Base-by-base conservation (phyloP, 2,888 invertebrate genomes). In the Macaria notata region DNA sequence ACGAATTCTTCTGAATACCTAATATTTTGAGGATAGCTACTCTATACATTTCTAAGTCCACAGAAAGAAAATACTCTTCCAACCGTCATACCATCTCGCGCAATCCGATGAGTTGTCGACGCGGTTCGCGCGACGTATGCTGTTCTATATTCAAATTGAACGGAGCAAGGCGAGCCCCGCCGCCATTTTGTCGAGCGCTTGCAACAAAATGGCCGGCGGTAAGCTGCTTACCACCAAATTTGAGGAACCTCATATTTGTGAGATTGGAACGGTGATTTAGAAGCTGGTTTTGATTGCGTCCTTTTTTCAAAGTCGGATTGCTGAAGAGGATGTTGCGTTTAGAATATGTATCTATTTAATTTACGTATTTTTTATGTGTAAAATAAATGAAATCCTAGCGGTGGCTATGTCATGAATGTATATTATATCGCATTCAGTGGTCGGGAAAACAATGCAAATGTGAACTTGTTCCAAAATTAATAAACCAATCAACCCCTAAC, bases 121-220 rank as follows among this genome's bases (percentile, higher is more conserved):
- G 73, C 73, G 85, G 82, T 83, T 87, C 84, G 79, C 79, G 86
- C 83, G 88, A 89, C 89, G 89, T 89, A 89, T 89, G 89, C 88
- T 89, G 87, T 81, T 88, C 86, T 88, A 88, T 89, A 89, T 89
- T 89, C 89, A 89, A 89, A 89, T 89, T 88, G 87, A 86, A 89
- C 83, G 80, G 75, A 78, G 76, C 73, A 76, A 70, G 71, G 75
- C 78, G 77, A 76, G 78, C 82, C 82, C 80, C 79, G 80, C 73
- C 83, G 86, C 88, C 88, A 88, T 89, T 88, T 88, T 88, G 86
- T 84, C 79, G 82, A 84, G 80, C 80, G 58, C 54, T 51, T 59
- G 59, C 74, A 64, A 58, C 62, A 59, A 69, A 67, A 67, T 67
- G 66, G 65, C 64, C 62, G 63, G 65, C 67, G 48, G 57, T 65